A percentile compares a stretch with the other conserved stretches of the same genome.
phyloP scores from a whole-genome alignment of 1,140 invertebrate genomes.

The Ctenoplectra terminalis region DNA sequence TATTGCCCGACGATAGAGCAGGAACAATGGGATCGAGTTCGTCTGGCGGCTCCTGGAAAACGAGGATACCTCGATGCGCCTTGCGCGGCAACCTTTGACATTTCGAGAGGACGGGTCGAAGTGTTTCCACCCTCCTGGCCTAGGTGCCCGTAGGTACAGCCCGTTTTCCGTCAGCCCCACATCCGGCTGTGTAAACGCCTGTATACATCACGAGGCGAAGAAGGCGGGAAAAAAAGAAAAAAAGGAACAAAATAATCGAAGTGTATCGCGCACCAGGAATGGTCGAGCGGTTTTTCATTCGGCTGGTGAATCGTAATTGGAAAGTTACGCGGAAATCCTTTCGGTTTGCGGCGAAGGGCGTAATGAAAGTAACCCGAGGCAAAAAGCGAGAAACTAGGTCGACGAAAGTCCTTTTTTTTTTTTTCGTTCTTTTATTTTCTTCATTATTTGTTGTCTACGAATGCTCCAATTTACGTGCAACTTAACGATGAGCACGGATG shows the following conservation, averaged over 20 bases:
- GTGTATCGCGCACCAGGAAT: too few relatives aligned
- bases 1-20: slow-evolving; percentile 38
- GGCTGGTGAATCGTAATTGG: neutral
- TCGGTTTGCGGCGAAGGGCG: neutral
- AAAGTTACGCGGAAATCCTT: slow-evolving; percentile 45
- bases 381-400: slow-evolving; percentile 32
- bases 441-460: too few relatives aligned
- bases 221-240: neutral
- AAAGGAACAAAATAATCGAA: neutral
- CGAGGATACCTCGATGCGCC: slow-evolving; percentile 56
- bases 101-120: slow-evolving; percentile 72
- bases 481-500: neutral
- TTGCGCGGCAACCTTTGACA: slow-evolving; percentile 75
- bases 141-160: slow-evolving; percentile 41
- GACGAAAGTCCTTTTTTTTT: neutral
- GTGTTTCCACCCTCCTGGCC: slow-evolving; percentile 50
- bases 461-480: too few relatives aligned
- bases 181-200: slow-evolving; percentile 37
- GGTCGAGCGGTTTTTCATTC: neutral
- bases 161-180: slow-evolving; percentile 22
- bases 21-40: slow-evolving; percentile 47
- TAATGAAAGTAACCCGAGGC: slow-evolving; percentile 10
- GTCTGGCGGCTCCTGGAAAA: slow-evolving; percentile 55
- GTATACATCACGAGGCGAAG: neutral
- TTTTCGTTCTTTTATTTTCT: neutral